A percentile compares a stretch with the other conserved stretches of the same genome.
phyloP scores from a whole-genome alignment of 2,113 vertebrate genomes.

The Mormyrus iriodes region DNA sequence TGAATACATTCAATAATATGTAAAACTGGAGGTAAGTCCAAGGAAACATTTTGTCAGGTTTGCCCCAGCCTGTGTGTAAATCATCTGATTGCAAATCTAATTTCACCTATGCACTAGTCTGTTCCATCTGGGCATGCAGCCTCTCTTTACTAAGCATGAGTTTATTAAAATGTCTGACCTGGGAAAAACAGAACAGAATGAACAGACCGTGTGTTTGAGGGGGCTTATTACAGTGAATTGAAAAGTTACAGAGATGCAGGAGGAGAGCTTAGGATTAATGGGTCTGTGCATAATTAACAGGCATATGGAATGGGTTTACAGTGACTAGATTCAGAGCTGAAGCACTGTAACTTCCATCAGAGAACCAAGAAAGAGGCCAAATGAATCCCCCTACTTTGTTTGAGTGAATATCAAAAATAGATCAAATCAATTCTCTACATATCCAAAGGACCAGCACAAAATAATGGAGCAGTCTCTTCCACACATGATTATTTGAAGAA shows the following conservation, averaged over 20 bases:
- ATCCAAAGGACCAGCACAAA: neutral
- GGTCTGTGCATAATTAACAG: neutral
- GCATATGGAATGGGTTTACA: neutral
- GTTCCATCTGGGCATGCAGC: neutral
- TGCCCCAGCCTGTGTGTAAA: neutral
- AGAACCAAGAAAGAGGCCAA: neutral
- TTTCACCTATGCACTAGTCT: neutral
- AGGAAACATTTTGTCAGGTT: neutral
- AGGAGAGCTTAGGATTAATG: neutral
- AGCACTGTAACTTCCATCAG: neutral
- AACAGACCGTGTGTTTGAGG: neutral
- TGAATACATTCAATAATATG: neutral
- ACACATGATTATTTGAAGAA: neutral
- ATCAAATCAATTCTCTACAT: neutral
- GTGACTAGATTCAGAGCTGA: neutral
- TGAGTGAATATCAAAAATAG: neutral
- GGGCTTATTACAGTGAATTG: neutral
- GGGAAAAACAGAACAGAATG: neutral
- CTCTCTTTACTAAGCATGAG: neutral
- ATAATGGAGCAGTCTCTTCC: neutral
- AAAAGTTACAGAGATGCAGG: neutral
- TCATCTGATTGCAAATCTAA: neutral
- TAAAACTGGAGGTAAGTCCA: neutral
- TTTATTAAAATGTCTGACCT: neutral
- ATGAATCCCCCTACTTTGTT: neutral